Conservation (phyloP, 2,113 vertebrate species). For the Eptatretus burgeri region DNA sequence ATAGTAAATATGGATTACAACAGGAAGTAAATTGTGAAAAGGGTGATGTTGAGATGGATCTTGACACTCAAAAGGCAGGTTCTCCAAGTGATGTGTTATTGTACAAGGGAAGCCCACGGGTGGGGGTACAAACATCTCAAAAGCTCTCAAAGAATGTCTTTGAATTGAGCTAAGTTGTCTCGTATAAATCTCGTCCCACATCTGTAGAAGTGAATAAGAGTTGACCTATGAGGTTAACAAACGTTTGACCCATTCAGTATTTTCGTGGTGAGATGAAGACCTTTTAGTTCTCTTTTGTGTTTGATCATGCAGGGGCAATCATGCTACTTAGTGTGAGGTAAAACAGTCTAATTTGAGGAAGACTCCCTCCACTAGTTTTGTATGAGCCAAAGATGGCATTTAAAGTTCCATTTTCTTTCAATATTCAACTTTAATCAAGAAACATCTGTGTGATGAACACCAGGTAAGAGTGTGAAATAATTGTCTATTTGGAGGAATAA, state of each 20-base stretch:
- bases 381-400: too few species aligned
- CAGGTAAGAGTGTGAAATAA: too few species aligned
- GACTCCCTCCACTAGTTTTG: too few species aligned
- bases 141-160: conserved; percentile 3
- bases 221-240: not conserved
- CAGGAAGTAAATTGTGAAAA: too few species aligned
- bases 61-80: too few species aligned
- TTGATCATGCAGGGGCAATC: not conserved
- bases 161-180: conserved; percentile 5
- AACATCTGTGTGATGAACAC: too few species aligned
- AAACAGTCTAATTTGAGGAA: not conserved
- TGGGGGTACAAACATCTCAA: conserved; percentile 3
- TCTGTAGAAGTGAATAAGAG: conserved; percentile 3
- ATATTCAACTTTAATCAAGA: too few species aligned
- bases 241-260: conserved; percentile 1
- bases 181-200: conserved; percentile 3
- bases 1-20: too few species aligned
- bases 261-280: too few species aligned
- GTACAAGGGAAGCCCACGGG: not conserved
- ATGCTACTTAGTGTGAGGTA: conserved; percentile 3
- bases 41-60: too few species aligned
- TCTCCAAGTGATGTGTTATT: not conserved
- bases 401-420: too few species aligned
- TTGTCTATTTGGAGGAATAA: too few species aligned
- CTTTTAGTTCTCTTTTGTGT: not conserved